Conservation (phyloP, 2,113 vertebrate species). For the Callipepla californica region DNA sequence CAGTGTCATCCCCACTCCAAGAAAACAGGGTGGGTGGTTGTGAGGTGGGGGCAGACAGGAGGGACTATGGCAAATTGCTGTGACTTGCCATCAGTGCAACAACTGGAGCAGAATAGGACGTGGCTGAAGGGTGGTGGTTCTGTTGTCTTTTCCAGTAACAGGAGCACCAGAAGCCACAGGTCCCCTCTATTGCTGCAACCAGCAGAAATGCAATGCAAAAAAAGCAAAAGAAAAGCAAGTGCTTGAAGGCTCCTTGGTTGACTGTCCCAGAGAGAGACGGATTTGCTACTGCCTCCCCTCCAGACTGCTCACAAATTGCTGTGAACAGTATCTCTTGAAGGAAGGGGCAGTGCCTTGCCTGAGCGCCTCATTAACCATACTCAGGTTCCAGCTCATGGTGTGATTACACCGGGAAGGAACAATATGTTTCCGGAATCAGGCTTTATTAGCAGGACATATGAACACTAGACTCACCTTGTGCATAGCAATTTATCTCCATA, state of each 20-base stretch:
- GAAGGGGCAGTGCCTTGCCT: background rate
- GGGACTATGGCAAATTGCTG: background rate
- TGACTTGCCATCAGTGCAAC: background rate
- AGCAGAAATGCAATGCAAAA: background rate
- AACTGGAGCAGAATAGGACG: background rate
- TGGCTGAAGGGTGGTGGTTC: background rate
- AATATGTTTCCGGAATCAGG: background rate
- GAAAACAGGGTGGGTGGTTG: background rate
- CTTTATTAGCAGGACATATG: background rate
- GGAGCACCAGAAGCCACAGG: background rate
- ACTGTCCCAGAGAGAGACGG: background rate
- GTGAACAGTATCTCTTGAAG: background rate
- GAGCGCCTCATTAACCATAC: background rate
- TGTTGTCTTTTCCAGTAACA: background rate
- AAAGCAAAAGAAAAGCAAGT: background rate
- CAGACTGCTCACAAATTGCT: background rate
- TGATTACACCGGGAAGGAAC: background rate
- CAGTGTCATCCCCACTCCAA: background rate
- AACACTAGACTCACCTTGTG: fast-evolving
- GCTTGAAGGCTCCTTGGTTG: background rate
- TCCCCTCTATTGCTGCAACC: background rate
- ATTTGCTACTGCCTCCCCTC: background rate
- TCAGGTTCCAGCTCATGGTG: background rate
- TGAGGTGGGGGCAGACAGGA: background rate
- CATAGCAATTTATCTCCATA: background rate